Conservation (phyloP, 2,113 vertebrate genomes). For the Melanotaenia duboulayi region DNA sequence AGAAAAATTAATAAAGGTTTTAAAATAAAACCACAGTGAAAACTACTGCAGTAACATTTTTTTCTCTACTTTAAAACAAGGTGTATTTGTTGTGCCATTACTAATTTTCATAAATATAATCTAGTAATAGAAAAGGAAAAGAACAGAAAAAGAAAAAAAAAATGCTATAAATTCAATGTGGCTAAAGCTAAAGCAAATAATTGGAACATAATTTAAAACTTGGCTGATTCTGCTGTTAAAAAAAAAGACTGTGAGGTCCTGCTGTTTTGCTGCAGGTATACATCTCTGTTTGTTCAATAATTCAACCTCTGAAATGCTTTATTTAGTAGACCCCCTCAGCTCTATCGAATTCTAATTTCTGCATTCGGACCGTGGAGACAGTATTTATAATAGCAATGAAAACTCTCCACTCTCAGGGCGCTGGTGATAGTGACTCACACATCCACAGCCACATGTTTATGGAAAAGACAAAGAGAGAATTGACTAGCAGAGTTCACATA, state of each 20-base stretch:
- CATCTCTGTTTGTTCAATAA: conserved; percentile 78
- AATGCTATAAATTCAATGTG: conserved; percentile 13
- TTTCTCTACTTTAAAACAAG: conserved; percentile 1
- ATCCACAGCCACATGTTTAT: conserved; percentile 42
- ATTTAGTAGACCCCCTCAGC: conserved; percentile 68
- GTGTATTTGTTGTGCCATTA: conserved; percentile 18
- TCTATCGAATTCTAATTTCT: conserved; percentile 60
- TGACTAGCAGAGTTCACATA: conserved; percentile 6
- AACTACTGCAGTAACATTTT: neutral
- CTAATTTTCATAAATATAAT: conserved; percentile 24
- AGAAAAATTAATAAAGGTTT: neutral
- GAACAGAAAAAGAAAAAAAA: conserved; percentile 5
- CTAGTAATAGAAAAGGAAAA: neutral
- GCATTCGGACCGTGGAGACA: conserved; percentile 44
- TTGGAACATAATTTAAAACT: conserved; percentile 67
- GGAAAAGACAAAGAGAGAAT: conserved; percentile 45
- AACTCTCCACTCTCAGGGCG: conserved; percentile 28
- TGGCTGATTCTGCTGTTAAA: conserved; percentile 53
- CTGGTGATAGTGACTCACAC: conserved; percentile 25
- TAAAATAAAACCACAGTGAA: neutral
- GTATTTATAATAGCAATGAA: conserved; percentile 45
- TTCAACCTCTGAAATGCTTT: conserved; percentile 72
- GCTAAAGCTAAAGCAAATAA: conserved; percentile 40
- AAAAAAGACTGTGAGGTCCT: conserved; percentile 48
- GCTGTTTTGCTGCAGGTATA: conserved; percentile 73